A percentile compares a stretch with the other conserved stretches of the same genome.
Evolutionary conservation across 2,797 vertebrate genomes (phyloP).

Genomic region (Microhierax caerulescens): DNA sequence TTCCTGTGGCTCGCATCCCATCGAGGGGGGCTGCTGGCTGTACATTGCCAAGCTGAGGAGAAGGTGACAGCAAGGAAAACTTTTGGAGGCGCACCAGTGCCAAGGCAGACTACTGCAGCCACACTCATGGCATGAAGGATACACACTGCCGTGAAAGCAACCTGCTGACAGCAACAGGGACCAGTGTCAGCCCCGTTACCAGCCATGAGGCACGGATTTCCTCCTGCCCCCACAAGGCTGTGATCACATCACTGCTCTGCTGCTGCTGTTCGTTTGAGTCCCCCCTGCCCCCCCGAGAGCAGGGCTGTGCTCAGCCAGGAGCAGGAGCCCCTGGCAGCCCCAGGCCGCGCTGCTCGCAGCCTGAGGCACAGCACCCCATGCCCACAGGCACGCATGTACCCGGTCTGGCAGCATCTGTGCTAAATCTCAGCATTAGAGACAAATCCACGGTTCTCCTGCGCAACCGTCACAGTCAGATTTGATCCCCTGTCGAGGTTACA

Average conservation of each 20-base stretch:
- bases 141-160: background rate
- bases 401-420: background rate
- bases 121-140: background rate
- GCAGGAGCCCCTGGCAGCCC: background rate
- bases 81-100: background rate
- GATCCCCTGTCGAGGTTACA: background rate
- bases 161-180: background rate
- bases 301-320: background rate
- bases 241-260: background rate
- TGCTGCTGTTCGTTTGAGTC: background rate
- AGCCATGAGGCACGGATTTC: rapidly evolving
- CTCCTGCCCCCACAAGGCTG: background rate
- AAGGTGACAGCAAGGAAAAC: background rate
- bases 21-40: background rate
- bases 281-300: rapidly evolving
- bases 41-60: rapidly evolving
- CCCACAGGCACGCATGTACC: background rate
- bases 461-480: background rate
- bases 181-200: background rate
- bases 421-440: background rate
- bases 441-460: background rate
- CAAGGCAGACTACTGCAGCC: background rate
- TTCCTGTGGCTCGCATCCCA: background rate
- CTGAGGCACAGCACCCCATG: rapidly evolving
- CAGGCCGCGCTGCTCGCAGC: rapidly evolving